Evolutionary conservation across 2,797 vertebrate species (phyloP), one percentile per base, ranked within the genome.

Genomic region (Hoplostethus atlanticus): DNA sequence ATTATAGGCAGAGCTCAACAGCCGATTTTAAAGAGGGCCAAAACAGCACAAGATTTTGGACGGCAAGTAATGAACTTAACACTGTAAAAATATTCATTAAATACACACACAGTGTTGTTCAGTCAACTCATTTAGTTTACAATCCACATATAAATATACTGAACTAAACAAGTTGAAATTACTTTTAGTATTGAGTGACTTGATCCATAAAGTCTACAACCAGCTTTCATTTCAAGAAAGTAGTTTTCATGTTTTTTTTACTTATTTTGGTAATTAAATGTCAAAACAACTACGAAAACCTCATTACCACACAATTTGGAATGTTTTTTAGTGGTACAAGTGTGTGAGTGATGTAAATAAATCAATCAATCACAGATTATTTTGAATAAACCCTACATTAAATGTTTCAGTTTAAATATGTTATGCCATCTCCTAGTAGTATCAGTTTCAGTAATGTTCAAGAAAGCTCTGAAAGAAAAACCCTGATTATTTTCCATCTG

Each of bases 41-140:
- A 59, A 81, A 64, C 25, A 56, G 28, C 84, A 88, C 91, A 95
- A 94, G 93, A 94, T 92, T 91, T 89, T 92, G 93, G 91, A 95
- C 94, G 93, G 91, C 36, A 84, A 92, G 76, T 92, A 54, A 25
- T 71, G 51, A 38, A 46, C 36, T 30, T 59, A 75, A 58, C 70
- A 70, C 83, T 85, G 78, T 88, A 72, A 80, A 83, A 78, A 78
- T 76, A 83, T 79, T 59, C 16, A 77, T 63, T 44, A 12, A 64
- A 10, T 61, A 48, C 5, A n/a, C 1, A 15, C 13, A 17, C 68
- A 31, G 15, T 16, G 13, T 36, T 0, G 28, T 44, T 60, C 0
- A 54, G 28, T 31, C 13, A 31, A 25, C 13, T 31, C 6, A 42
- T n/a, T 47, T 28, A 25, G 25, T 30, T 30, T 36, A 56, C 31